Conservation (phyloP, 2,113 vertebrate genomes). For the Calidris pygmaea region DNA sequence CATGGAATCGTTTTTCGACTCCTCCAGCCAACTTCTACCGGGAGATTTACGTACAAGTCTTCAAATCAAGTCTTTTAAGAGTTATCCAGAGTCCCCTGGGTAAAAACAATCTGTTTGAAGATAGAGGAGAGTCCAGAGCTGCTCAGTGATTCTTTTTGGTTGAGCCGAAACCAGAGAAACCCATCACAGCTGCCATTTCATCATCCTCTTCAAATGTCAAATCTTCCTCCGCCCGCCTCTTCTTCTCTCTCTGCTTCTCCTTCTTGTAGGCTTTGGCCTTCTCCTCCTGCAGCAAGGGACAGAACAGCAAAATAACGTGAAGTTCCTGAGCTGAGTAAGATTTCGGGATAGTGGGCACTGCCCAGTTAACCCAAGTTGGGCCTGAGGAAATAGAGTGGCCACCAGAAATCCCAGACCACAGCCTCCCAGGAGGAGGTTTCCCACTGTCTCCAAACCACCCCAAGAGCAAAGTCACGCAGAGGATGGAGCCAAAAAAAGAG, state of each 20-base stretch:
- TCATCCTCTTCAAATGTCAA: slow-evolving; percentile 93
- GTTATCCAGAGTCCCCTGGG: slow-evolving; percentile 59
- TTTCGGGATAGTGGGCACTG: neutral
- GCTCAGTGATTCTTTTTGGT: slow-evolving; percentile 93
- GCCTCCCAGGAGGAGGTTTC: neutral
- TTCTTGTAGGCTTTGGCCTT: slow-evolving; percentile 98
- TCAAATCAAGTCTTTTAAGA: slow-evolving; percentile 47
- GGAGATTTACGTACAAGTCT: slow-evolving; percentile 50
- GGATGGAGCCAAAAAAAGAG: neutral
- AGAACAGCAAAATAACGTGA: neutral
- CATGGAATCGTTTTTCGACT: slow-evolving; percentile 19
- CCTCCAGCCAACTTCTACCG: slow-evolving; percentile 22
- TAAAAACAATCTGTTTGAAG: slow-evolving; percentile 54
- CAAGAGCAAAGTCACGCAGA: neutral
- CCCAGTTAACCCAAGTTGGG: neutral
- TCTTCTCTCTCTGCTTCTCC: slow-evolving; percentile 95
- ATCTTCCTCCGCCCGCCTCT: slow-evolving; percentile 91
- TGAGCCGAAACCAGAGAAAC: slow-evolving; percentile 94
- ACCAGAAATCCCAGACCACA: neutral
- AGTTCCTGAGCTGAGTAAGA: neutral
- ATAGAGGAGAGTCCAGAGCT: slow-evolving; percentile 51
- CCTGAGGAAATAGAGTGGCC: neutral
- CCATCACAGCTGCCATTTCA: slow-evolving; percentile 99
- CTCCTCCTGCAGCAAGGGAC: slow-evolving; percentile 84
- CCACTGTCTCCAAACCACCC: neutral